These are phyloP conservation scores for Criorhina ranunculi DNA, from an alignment of 2,888 invertebrate genomes.

Conservation along the genomic window DNA sequence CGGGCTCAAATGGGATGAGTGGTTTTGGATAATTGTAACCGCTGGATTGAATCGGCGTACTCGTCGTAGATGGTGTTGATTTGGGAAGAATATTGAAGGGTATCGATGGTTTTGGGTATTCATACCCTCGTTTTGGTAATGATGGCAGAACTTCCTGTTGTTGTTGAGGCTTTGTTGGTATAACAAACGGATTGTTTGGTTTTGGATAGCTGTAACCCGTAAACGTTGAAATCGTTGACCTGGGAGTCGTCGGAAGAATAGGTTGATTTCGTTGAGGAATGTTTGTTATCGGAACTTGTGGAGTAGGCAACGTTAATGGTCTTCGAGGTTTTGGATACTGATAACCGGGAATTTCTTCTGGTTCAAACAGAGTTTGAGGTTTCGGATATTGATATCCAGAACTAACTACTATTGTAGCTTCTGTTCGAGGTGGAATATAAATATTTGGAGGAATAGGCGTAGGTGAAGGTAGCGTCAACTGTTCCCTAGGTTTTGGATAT, in stretches of 20 bases:
- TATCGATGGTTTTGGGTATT: slow-evolving; percentile 32
- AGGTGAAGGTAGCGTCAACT: too few species aligned
- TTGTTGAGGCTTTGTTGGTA: slow-evolving; percentile 4
- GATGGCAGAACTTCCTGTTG: not conserved
- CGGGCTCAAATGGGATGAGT: slow-evolving; percentile 52
- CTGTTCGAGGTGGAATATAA: too few species aligned
- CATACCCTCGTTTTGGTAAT: slow-evolving; percentile 16
- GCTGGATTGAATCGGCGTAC: not conserved
- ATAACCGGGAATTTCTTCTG: slow-evolving; percentile 8
- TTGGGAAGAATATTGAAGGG: slow-evolving; percentile 11
- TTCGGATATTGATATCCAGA: slow-evolving; percentile 37
- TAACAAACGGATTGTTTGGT: not conserved
- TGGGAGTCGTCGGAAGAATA: not conserved
- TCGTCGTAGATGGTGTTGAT: slow-evolving; percentile 1
- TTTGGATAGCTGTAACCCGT: slow-evolving; percentile 31
- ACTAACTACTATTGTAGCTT: too few species aligned
- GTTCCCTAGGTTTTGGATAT: not conserved
- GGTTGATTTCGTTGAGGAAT: not conserved
- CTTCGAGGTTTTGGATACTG: slow-evolving; percentile 33
- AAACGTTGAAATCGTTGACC: not conserved
- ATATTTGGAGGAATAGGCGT: too few species aligned
- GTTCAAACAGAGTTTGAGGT: slow-evolving; percentile 6
- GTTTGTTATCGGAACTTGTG: not conserved
- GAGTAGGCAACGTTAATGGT: not conserved
- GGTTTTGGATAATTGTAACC: slow-evolving; percentile 58